Conservation (phyloP, 2,888 invertebrate genomes). For the Zygogramma bicolorata region DNA sequence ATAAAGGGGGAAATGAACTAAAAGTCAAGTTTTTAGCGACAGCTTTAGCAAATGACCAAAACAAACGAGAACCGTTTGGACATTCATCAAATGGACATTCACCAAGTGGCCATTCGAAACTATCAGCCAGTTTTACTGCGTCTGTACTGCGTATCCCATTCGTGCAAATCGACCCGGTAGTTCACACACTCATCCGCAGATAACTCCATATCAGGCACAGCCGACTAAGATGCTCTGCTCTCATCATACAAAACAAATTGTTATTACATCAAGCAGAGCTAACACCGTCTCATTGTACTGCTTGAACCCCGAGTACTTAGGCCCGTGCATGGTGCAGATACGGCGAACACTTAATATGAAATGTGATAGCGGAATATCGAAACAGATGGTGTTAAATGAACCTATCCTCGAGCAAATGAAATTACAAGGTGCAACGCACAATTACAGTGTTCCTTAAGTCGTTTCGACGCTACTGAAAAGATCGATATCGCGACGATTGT, state of each 20-base stretch:
- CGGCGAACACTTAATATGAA: conserved; percentile 16
- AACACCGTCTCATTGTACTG: conserved; percentile 2
- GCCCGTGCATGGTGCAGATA: conserved; percentile 9
- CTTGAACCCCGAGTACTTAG: conserved; percentile 8
- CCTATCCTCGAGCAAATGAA: conserved; percentile 60
- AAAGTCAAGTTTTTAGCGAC: too few relatives aligned
- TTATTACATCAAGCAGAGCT: conserved; percentile 4
- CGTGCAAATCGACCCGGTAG: neutral
- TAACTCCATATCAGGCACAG: neutral
- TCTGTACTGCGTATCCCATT: too few relatives aligned
- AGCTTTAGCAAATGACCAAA: too few relatives aligned
- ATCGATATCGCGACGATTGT: conserved; percentile 57
- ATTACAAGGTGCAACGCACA: conserved; percentile 61
- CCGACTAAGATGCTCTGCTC: neutral
- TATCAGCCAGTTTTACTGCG: too few relatives aligned
- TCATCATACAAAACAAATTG: neutral
- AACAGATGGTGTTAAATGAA: conserved; percentile 62
- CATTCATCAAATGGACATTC: too few relatives aligned
- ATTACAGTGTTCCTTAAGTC: conserved; percentile 59
- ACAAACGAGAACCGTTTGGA: too few relatives aligned
- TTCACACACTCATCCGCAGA: neutral
- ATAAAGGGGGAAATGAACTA: too few relatives aligned
- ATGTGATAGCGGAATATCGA: conserved; percentile 34
- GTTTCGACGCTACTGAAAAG: conserved; percentile 60
- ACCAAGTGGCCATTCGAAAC: too few relatives aligned